Percentiles rank a stretch among this genome's conserved stretches.
Evolutionary conservation across 2,797 vertebrate genomes (phyloP).

Genomic region (Sparus aurata): DNA sequence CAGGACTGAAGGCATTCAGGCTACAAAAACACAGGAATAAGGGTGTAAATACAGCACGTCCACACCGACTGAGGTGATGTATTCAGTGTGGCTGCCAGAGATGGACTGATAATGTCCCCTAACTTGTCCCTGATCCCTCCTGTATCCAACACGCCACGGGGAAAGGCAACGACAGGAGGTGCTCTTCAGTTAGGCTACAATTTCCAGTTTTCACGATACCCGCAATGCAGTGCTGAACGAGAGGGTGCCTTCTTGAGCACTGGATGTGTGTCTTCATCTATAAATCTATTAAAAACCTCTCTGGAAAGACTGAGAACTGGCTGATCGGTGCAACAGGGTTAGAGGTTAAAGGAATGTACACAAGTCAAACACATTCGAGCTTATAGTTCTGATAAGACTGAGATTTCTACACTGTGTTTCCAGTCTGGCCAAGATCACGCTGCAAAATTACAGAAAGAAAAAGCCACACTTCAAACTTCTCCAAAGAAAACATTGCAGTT

Average conservation of each 20-base stretch:
- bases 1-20: slow-evolving; percentile 67
- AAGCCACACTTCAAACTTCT: slow-evolving; percentile 19
- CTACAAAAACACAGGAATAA: slow-evolving; percentile 56
- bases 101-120: slow-evolving; percentile 67
- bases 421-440: slow-evolving; percentile 74
- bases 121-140: slow-evolving; percentile 78
- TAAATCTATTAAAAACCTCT: slow-evolving; percentile 77
- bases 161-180: slow-evolving; percentile 61
- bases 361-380: slow-evolving; percentile 77
- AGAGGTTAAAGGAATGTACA: slow-evolving; percentile 84
- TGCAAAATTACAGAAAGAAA: slow-evolving; percentile 55
- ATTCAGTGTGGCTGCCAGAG: slow-evolving; percentile 60
- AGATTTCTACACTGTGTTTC: slow-evolving; percentile 78
- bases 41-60: slow-evolving; percentile 23
- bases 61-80: slow-evolving; percentile 52
- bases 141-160: slow-evolving; percentile 40
- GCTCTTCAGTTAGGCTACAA: slow-evolving; percentile 73
- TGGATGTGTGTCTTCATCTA: slow-evolving; percentile 44
- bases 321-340: slow-evolving; percentile 59
- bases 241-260: slow-evolving; percentile 58
- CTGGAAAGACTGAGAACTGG: slow-evolving; percentile 64
- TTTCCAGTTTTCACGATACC: slow-evolving; percentile 83
- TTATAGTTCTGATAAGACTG: slow-evolving; percentile 66
- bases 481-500: slow-evolving; percentile 37
- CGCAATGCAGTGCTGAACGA: slow-evolving; percentile 69